Conservation (phyloP, 2,797 vertebrate species). For the Myioborus melanocephalus region DNA sequence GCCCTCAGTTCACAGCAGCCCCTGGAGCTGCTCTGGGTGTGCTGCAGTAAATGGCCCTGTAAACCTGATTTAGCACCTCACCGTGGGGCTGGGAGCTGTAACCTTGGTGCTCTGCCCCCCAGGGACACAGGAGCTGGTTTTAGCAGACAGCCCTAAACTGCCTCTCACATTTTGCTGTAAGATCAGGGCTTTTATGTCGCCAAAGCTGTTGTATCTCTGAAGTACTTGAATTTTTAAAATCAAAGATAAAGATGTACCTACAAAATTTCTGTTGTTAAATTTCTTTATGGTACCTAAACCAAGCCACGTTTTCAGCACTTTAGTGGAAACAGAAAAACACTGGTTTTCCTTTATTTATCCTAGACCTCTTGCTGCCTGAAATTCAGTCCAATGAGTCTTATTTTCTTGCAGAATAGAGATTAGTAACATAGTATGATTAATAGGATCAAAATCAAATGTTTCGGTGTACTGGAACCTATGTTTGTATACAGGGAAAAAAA, state of each 20-base stretch:
- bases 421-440: neutral
- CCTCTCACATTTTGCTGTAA: accelerated
- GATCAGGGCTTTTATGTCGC: neutral
- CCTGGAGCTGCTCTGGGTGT: neutral
- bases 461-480: neutral
- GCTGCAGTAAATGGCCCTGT: neutral
- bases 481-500: too few species aligned
- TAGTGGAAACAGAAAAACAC: neutral
- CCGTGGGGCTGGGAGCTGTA: neutral
- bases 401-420: neutral
- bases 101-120: neutral
- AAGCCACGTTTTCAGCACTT: neutral
- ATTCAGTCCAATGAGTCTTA: neutral
- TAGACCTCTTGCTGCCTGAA: neutral
- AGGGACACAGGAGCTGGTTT: neutral
- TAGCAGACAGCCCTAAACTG: neutral
- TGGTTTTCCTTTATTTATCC: neutral
- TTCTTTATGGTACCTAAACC: neutral
- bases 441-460: neutral
- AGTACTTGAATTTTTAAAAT: neutral
- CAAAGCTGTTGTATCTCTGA: neutral
- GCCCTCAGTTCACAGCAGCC: accelerated
- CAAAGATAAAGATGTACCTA: neutral
- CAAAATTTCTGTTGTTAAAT: neutral
- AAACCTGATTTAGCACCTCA: neutral